Conservation (phyloP, 2,113 vertebrate species). For the Redunca redunca region DNA sequence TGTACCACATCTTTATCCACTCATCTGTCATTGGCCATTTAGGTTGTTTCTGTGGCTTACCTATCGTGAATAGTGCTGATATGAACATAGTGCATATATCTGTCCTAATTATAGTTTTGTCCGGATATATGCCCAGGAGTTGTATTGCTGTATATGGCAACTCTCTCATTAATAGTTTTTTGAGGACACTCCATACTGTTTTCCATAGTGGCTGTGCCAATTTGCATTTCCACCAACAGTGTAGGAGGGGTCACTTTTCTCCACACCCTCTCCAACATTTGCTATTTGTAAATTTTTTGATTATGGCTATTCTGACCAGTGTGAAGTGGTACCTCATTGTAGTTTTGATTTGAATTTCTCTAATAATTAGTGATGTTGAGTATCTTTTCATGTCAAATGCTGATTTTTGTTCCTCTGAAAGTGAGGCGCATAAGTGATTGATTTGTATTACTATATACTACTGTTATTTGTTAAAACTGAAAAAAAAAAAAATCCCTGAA, state of each 20-base stretch:
- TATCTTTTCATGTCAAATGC: neutral
- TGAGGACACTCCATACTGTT: neutral
- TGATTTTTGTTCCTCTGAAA: neutral
- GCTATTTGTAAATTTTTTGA: neutral
- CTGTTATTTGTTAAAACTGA: neutral
- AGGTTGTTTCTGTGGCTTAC: neutral
- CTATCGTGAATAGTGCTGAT: neutral
- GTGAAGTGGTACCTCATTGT: neutral
- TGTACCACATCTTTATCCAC: neutral
- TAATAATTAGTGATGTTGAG: neutral
- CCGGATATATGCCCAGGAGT: neutral
- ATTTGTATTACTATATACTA: neutral
- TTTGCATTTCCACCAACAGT: neutral
- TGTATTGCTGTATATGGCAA: neutral
- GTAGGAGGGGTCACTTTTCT: neutral
- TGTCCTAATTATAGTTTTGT: neutral
- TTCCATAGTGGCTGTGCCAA: neutral
- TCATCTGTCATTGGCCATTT: neutral
- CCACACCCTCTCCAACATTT: neutral
- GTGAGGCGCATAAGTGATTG: neutral
- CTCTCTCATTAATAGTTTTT: neutral
- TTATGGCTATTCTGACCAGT: neutral
- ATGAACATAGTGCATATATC: neutral
- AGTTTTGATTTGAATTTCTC: neutral
- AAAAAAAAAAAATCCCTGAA: neutral